Evolutionary conservation across 92 coral and sea anemone genomes (phyloP), one percentile per base, ranked within the genome.

Genomic region (Virgularia gustaviana): DNA sequence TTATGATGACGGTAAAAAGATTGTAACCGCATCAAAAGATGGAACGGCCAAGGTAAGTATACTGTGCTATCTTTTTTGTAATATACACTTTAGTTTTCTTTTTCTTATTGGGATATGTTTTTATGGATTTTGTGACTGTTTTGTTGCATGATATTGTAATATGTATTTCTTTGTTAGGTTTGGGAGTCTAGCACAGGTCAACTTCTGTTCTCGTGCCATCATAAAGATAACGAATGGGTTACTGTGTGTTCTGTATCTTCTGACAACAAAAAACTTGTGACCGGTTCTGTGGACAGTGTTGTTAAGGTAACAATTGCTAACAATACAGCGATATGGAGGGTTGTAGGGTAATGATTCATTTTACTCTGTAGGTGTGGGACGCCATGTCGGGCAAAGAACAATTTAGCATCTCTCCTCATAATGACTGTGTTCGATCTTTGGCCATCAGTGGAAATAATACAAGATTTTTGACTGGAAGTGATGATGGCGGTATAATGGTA

Each of bases 391-490:
- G 98, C 15, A 41, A 16, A n/a, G 73, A 89, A 31, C 28, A 77
- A 8, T 86, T 73, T 70, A 78, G 80, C 0, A 85, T 92, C 57
- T 91, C 94, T 10, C 96, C 94, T 9, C 96, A 92, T 52, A 77
- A 83, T 9, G 98, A 92, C 65, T 83, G 81, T 28, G 86, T 89
- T 38, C 86, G 98, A 25, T 92, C 98, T 61, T 89, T 85, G n/a
- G 79, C 98, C 6, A 79, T 91, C 59, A 84, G 94, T 13, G 79
- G 55, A 12, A 89, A 92, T 67, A 80, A 83, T 63, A 28, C 33
- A 63, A 83, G 61, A 42, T 66, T 92, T 39, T 87, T 90, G 71
- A 89, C 96, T 34, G 98, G 98, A 57, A 86, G 98, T 77, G 98
- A 92, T 57, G 96, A 92, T 79, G 98, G 98, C 0, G 59, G 80